Evolutionary conservation across 2,888 invertebrate species (phyloP).

Genomic region (Vanessa cardui): DNA sequence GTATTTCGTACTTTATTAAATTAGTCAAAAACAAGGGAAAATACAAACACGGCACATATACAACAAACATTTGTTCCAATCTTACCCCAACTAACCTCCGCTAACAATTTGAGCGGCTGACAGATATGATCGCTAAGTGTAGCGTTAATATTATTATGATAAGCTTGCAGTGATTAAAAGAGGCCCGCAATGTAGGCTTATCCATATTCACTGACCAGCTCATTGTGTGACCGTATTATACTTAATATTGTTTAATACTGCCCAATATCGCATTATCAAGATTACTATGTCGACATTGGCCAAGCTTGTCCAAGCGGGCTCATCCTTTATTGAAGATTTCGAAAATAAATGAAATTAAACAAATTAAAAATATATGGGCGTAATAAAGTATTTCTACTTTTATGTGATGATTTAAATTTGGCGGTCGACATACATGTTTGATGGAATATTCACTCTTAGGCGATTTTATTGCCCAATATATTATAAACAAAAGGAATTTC

Average conservation of each 20-base stretch:
- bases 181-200: background rate
- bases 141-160: background rate
- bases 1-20: conserved; percentile 1
- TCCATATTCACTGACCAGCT: background rate
- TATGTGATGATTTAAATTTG: too few relatives aligned
- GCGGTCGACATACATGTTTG: too few relatives aligned
- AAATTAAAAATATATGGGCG: too few relatives aligned
- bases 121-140: background rate
- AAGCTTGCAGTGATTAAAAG: background rate
- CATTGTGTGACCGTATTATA: background rate
- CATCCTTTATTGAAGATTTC: too few relatives aligned
- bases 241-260: background rate
- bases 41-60: background rate
- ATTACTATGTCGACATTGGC: background rate
- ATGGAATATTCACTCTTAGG: too few relatives aligned
- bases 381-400: too few relatives aligned
- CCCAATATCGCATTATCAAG: background rate
- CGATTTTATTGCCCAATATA: too few relatives aligned
- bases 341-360: too few relatives aligned
- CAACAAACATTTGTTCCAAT: background rate
- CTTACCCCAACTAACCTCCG: background rate
- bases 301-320: background rate
- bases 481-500: too few relatives aligned
- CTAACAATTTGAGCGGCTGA: background rate
- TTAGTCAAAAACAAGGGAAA: background rate